Evolutionary conservation across 2,113 vertebrate species (phyloP).

Genomic region (Ptychochromis oligacanthus): DNA sequence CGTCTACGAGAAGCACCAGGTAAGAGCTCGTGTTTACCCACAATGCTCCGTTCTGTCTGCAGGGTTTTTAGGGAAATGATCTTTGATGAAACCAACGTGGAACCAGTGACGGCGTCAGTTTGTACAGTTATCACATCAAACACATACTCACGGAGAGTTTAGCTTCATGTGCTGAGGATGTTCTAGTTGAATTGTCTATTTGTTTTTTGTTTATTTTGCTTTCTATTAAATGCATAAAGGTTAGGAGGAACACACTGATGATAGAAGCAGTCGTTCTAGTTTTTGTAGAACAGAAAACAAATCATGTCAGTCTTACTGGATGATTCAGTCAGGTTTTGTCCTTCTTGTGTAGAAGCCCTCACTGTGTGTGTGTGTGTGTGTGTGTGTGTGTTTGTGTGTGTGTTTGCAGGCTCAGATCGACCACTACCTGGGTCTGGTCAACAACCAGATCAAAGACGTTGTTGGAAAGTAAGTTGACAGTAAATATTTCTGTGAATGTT

Average conservation of each 20-base stretch:
- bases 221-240: background rate
- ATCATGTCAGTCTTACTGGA: no score
- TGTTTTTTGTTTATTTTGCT: background rate
- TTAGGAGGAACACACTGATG: fast-evolving
- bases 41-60: background rate
- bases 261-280: background rate
- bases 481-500: no score
- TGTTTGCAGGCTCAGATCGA: constrained; percentile 88
- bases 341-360: background rate
- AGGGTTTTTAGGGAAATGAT: background rate
- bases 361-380: background rate
- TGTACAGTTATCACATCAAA: background rate
- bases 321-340: background rate
- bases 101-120: background rate
- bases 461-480: constrained; percentile 85
- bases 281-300: no score
- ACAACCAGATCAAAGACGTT: constrained; percentile 89
- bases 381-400: background rate
- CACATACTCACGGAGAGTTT: no score
- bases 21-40: constrained; percentile 54
- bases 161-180: no score
- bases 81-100: background rate
- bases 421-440: constrained; percentile 88
- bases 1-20: constrained; percentile 97
- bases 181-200: background rate